phyloP scores from a whole-genome alignment of 2,797 vertebrate species.

The Molossus alvarezi region DNA sequence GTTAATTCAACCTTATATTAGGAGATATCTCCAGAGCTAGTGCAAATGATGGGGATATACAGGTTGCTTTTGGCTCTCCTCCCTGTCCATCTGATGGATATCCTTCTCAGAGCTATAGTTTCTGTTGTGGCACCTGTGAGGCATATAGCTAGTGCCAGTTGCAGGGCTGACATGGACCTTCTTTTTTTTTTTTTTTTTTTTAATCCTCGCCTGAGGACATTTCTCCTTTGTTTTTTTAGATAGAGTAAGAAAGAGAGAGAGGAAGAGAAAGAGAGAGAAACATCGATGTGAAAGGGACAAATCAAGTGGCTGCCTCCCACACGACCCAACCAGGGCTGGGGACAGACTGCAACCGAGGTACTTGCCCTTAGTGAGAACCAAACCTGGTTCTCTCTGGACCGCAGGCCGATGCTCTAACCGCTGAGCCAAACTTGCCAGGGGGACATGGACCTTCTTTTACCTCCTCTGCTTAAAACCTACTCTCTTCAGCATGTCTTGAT shows the following conservation, averaged over 20 bases:
- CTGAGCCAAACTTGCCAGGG: too few relatives aligned
- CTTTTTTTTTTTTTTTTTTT: not conserved
- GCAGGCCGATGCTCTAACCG: too few relatives aligned
- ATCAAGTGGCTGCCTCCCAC: too few relatives aligned
- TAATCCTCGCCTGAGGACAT: too few relatives aligned
- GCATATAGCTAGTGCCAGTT: not conserved
- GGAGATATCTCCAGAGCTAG: not conserved
- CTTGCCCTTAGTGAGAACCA: too few relatives aligned
- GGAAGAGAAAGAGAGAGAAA: too few relatives aligned
- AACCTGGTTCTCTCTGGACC: too few relatives aligned
- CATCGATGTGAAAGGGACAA: too few relatives aligned
- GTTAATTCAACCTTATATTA: not conserved
- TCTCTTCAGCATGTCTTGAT: not conserved
- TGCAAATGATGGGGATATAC: not conserved
- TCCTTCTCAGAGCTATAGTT: not conserved
- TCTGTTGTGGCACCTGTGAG: not conserved
- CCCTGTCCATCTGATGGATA: not conserved
- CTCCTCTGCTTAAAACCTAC: not conserved
- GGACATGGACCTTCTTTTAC: not conserved
- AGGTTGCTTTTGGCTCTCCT: not conserved
- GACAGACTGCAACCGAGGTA: too few relatives aligned
- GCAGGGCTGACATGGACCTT: not conserved
- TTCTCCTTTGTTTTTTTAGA: too few relatives aligned
- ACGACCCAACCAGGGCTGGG: too few relatives aligned
- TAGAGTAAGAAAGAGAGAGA: too few relatives aligned